A percentile compares a stretch with the other conserved stretches of the same genome.
These are phyloP conservation scores for Axinella damicornis DNA, from an alignment of 37 sponge, comb jelly and placozoan genomes.

Conservation along the genomic window DNA sequence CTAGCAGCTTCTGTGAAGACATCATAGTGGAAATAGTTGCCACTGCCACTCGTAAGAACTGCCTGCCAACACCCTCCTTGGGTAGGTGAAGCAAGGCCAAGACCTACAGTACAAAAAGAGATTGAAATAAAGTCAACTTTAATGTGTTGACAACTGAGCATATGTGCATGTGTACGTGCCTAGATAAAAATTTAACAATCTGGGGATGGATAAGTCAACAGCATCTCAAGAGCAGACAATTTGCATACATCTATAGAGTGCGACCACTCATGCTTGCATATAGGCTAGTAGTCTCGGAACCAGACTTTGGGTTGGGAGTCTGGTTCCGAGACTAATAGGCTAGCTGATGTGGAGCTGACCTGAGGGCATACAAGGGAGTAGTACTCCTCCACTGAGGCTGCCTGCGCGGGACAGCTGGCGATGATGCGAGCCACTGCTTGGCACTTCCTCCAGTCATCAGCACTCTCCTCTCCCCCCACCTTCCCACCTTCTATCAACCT, in stretches of 20 bases:
- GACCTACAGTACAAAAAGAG: slow-evolving; percentile 27
- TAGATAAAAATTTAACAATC: too few species aligned
- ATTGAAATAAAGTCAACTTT: too few species aligned
- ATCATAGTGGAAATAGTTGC: slow-evolving; percentile 57
- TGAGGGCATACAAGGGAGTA: slow-evolving; percentile 78
- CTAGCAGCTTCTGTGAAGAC: slow-evolving; percentile 15
- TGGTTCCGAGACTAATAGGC: too few species aligned
- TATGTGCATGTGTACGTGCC: too few species aligned
- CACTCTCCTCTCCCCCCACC: background rate
- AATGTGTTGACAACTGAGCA: too few species aligned
- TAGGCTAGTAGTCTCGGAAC: too few species aligned
- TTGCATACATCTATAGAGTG: too few species aligned
- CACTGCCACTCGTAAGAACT: slow-evolving; percentile 42
- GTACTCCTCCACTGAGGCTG: slow-evolving; percentile 51
- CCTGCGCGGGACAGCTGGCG: slow-evolving; percentile 62
- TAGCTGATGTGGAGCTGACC: slow-evolving; percentile 20
- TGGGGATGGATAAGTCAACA: too few species aligned
- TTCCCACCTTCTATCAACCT: background rate
- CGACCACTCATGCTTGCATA: too few species aligned
- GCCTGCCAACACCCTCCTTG: slow-evolving; percentile 4
- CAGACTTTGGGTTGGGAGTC: too few species aligned
- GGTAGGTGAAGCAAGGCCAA: slow-evolving; percentile 22
- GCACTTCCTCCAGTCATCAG: slow-evolving; percentile 60
- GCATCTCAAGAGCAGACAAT: too few species aligned
- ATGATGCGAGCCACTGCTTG: slow-evolving; percentile 64